Base-by-base conservation (phyloP, 1,140 invertebrate species). In the Drosophila orosa region DNA sequence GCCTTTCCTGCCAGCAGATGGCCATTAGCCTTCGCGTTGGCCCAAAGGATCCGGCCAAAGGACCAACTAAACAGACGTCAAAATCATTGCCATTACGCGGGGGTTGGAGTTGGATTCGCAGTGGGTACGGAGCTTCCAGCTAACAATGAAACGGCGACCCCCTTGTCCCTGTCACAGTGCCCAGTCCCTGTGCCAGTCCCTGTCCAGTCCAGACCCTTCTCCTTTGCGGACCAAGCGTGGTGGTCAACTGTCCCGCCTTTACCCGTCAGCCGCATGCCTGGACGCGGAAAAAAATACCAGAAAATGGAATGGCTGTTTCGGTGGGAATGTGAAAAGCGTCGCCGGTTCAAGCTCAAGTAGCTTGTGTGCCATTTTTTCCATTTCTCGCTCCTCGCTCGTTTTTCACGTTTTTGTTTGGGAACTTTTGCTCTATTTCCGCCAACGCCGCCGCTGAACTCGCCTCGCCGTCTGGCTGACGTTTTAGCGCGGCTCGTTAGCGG, bases 361-460 rank as follows among this genome's bases (percentile, higher is more conserved):
- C 83, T 69, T 86, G 79, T 86, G 84, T 68, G 75, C 72, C 75
- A 79, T 87, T 86, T 82, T 87, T 55, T 45, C 37, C 59, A 37
- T 58, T 60, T 69, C 29, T 69, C 33, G 17, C 22, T 52, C 17
- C 39, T 47, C 27, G 54, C 39, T 47, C 27, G 54, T 79, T 33
- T 66, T 72, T 67, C 57, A 33, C 44, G 25, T 72, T 75, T 62
- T 85, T 80, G 72, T 67, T 71, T 42, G 48, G 60, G 56, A 87
- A 80, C 67, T 71, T 87, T 86, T 86, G 83, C 83, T 86, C 83
- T 87, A 87, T 87, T 87, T 86, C 83, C 83, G 83, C 83, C 81
- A 79, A 60, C 55, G 60, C 24, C 47, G 12, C 25, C 29, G 12
- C 25, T 24, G 56, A 17, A 15, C 22, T 45, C 19, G 33, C 42